These are phyloP conservation scores for Stratiomys singularior DNA, from an alignment of 2,888 invertebrate genomes.

Conservation along the genomic window DNA sequence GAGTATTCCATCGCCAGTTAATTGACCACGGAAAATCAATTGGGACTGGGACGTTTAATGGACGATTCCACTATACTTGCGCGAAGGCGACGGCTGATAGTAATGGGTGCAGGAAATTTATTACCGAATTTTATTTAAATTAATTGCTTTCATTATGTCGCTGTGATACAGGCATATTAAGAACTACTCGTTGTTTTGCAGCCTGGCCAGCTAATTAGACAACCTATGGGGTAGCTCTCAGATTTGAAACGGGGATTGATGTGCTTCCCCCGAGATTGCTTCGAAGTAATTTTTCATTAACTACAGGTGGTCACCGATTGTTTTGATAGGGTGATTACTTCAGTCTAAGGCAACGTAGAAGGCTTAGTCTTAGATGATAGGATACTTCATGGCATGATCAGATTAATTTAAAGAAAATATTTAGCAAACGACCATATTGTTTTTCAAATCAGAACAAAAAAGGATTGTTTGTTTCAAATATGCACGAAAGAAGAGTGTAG, in stretches of 20 bases:
- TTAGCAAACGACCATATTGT: too few relatives aligned
- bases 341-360: too few relatives aligned
- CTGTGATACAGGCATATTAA: not conserved
- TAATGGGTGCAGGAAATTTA: constrained; percentile 26
- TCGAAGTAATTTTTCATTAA: not conserved
- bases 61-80: too few relatives aligned
- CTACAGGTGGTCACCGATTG: not conserved
- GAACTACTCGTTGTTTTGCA: not conserved
- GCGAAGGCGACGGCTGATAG: not conserved
- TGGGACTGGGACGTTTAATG: too few relatives aligned
- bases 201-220: not conserved
- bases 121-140: constrained; percentile 35
- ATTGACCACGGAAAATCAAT: constrained; percentile 27
- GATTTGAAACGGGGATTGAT: not conserved
- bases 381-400: too few relatives aligned
- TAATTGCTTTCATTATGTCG: constrained; percentile 20
- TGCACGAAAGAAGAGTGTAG: too few relatives aligned
- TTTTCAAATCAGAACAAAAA: too few relatives aligned
- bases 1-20: not conserved
- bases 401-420: too few relatives aligned
- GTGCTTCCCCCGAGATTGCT: not conserved
- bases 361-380: too few relatives aligned
- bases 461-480: too few relatives aligned
- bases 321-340: not conserved
- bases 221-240: not conserved